Evolutionary conservation across 2,888 invertebrate species (phyloP), one percentile per base, ranked within the genome.

Genomic region (Scaptomyza flava): DNA sequence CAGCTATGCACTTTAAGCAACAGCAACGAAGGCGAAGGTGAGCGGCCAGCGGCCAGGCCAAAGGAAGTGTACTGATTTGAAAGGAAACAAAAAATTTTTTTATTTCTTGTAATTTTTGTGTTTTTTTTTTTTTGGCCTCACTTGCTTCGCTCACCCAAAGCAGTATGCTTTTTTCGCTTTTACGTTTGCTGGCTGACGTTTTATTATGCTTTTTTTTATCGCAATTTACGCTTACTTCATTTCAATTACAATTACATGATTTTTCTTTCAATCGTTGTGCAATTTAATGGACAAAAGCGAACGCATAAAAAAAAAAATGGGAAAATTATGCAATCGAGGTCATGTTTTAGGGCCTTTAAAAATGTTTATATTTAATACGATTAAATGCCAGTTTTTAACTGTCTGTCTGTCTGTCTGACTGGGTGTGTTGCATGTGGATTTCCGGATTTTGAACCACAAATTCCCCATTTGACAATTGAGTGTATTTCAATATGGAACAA

Each of bases 21-120:
- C 17, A 9, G 8, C 56, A 27, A 38, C 62, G 50, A 77, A 62
- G 73, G 53, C 78, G 69, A 79, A 79, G 79, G 74, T 79, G 58
- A 79, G 70, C 62, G 48, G 42, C 50, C 17, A 33, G 38, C 45
- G 30, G 47, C 53, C 61, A 65, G 66, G 54, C 72, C 61, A 82
- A 84, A 88, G 89, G 88, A 84, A 84, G 80, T 89, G 72, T 79
- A 72, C 84, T 84, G 89, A 89, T 89, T 84, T 79, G 84, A 84
- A 84, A 84, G 84, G 84, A 84, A 89, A 82, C 89, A 86, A 87
- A 89, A 80, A 87, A 76, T 78, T 51, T 41, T 41, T 41, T 41
- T 17, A 27, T 41, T 41, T 8, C 9, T 8, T 8, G 8, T 41
- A 38, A 5, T 14, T 36, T 33, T 33, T 9, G 11, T n/a, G 12